Evolutionary conservation across 2,888 invertebrate genomes (phyloP), one percentile per base, ranked within the genome.

Genomic region (Drosophila emarginata): DNA sequence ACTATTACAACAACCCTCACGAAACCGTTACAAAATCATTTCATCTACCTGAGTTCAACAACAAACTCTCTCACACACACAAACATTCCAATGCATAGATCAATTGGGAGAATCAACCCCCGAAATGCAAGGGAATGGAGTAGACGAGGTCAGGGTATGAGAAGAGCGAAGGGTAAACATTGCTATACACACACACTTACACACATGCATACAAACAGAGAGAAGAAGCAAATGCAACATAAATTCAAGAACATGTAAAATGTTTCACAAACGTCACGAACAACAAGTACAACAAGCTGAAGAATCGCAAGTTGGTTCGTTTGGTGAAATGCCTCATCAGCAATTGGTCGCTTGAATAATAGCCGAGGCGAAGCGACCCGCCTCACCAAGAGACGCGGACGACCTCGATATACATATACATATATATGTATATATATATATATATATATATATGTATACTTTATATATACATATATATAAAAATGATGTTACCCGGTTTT

Each of bases 401-500:
- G 89, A 89, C 89, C 89, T 89, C 89, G 89, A 81, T 89, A 64
- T 64, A 23, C 4, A 23, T 23, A 63, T 59, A 64, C 45, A 63
- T 59, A 64, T 51, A 52, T 32, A 15, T 53, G 14, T 15, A 18
- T 45, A 45, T 21, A 21, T 9, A 45, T 11, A 21, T 32, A 4
- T 32, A 45, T 2, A 15, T 40, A 40, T 40, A 9, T 45, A 45
- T 45, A 2, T 45, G 11, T 4, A 21, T 18, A 21, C 23, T 23
- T 23, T 23, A 2, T 21, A 21, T 45, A 21, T 45, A 18, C 9
- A 40, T 40, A 36, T 64, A 67, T 54, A 72, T 70, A 54, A 61
- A 78, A 80, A 78, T 84, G 72, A 79, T 83, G 80, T 86, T 89
- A 82, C 79, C 86, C 78, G 79, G 78, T 87, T 80, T 80, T 67